A percentile compares a stretch with the other conserved stretches of the same genome.
Evolutionary conservation across 2,888 invertebrate species (phyloP).

Genomic region (Strigamia maritima): DNA sequence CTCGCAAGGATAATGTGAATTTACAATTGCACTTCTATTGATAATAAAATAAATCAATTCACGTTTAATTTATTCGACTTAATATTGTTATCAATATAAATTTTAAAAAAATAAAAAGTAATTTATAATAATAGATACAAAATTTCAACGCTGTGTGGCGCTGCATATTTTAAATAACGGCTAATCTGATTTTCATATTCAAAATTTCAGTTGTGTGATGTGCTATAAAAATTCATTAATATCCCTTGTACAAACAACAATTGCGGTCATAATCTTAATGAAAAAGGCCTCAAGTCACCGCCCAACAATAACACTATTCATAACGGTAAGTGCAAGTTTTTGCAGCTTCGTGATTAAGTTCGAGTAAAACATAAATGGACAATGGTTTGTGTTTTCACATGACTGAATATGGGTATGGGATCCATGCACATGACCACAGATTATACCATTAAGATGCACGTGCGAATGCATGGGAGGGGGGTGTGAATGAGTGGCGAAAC

Average conservation of each 20-base stretch:
- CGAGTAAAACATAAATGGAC: not conserved
- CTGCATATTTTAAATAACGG: not conserved
- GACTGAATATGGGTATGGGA: not conserved
- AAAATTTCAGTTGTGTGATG: not conserved
- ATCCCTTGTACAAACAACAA: not conserved
- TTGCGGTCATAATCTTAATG: not conserved
- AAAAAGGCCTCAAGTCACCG: not conserved
- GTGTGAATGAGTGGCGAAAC: slow-evolving; percentile 22
- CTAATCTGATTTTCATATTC: not conserved
- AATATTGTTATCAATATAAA: too few species aligned
- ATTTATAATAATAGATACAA: not conserved
- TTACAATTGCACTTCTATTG: slow-evolving; percentile 1
- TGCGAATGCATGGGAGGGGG: not conserved
- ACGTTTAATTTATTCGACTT: not conserved
- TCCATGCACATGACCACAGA: not conserved
- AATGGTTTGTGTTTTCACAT: not conserved
- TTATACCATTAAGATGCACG: slow-evolving; percentile 32
- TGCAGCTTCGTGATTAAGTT: not conserved
- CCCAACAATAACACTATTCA: not conserved
- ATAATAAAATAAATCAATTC: not conserved
- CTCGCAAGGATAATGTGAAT: slow-evolving; percentile 16
- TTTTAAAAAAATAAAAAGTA: too few species aligned
- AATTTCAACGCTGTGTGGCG: not conserved
- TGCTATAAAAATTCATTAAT: not conserved
- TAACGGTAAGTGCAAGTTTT: not conserved